Evolutionary conservation across 2,888 invertebrate genomes (phyloP), one percentile per base, ranked within the genome.

Genomic region (Cryptophagus acutangulus): DNA sequence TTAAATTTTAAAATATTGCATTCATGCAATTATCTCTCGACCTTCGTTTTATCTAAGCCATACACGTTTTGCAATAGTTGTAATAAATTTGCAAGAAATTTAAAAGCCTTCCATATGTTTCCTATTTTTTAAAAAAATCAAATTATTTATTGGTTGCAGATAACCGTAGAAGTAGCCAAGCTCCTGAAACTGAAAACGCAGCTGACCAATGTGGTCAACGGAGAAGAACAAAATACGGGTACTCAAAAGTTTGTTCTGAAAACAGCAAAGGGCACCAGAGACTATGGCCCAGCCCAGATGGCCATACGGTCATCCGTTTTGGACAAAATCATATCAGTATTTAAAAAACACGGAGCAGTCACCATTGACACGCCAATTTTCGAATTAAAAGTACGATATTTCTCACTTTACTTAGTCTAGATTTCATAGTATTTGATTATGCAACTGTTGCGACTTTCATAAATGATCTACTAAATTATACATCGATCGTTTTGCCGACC

Each of bases 321-420:
- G 51, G 79, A 86, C 45, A 91, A 87, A 69, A 90, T 99, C 48
- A 77, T 88, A 14, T 69, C 78, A 2, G 87, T 93, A 40, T 99
- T 99, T 66, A 93, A 96, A 66, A 85, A 84, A 49, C 97, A 99
- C 62, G 99, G 99, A 25, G 99, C 95, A 12, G 94, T 93, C 65
- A 91, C 94, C 13, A 95, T 99, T 62, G 99, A 99, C 63, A 97
- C 97, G 15, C 97, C 97, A 29, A 89, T 97, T 12, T 96, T 97
- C 75, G 97, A 97, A 71, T 72, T 96, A 10, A 96, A 91, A 79
- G 93, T 91, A 67, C 56, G 46, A 45, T 40, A 12, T 26, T 26
- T 26, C 26, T 4, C 26, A 4, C 4, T 26, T n/a, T 3, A 13
- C 26, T 6, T 3, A n/a, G n/a, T n/a, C n/a, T n/a, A n/a, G n/a